These are phyloP conservation scores for Passer domesticus DNA, from an alignment of 2,113 vertebrate genomes.

Conservation along the genomic window DNA sequence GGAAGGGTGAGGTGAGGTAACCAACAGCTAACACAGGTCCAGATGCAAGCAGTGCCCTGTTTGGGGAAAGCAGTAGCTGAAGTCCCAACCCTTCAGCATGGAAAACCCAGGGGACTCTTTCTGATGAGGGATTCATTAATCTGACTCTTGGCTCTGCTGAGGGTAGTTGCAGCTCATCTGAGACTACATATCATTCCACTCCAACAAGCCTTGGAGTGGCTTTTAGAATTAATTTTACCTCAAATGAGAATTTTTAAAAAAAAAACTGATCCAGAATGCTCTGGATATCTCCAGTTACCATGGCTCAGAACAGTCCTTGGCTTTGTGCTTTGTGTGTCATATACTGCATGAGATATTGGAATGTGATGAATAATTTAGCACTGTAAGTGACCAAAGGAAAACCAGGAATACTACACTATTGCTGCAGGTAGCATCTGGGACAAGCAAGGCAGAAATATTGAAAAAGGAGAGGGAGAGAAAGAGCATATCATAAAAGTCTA, in stretches of 20 bases:
- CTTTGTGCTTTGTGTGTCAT: neutral
- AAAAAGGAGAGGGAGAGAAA: neutral
- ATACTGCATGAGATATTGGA: neutral
- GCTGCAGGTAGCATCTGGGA: neutral
- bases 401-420: neutral
- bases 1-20: neutral
- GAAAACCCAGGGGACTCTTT: neutral
- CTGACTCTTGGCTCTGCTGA: neutral
- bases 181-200: neutral
- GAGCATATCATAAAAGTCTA: neutral
- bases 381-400: neutral
- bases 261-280: neutral
- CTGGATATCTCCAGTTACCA: neutral
- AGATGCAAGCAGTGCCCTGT: neutral
- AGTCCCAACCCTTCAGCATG: neutral
- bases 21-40: neutral
- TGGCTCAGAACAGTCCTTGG: neutral
- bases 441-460: neutral
- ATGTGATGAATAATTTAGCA: neutral
- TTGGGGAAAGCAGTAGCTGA: neutral
- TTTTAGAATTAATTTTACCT: neutral
- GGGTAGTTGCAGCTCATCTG: neutral
- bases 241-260: neutral
- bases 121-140: neutral
- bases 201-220: neutral